Evolutionary conservation across 2,797 vertebrate genomes (phyloP).

Genomic region (Protosalanx chinensis): DNA sequence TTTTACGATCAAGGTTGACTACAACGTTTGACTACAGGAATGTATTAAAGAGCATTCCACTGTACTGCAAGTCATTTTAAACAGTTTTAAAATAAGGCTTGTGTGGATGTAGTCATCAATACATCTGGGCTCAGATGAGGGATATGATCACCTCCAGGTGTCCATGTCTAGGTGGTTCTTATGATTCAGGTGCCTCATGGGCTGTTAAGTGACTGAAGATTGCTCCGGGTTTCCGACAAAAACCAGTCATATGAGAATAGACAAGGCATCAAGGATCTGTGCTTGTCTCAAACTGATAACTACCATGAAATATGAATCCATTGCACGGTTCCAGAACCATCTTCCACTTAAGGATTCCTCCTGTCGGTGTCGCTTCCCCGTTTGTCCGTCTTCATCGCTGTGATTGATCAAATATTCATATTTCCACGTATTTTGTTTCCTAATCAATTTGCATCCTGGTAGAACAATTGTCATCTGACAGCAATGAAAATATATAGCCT

Average conservation of each 20-base stretch:
- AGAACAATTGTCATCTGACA: constrained; percentile 62
- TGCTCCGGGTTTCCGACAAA: constrained; percentile 21
- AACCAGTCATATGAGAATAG: constrained; percentile 25
- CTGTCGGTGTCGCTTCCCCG: constrained; percentile 49
- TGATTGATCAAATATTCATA: constrained; percentile 52
- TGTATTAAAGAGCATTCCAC: constrained; percentile 34
- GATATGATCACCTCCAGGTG: constrained; percentile 4
- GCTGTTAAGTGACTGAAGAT: constrained; percentile 7
- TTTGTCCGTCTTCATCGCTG: constrained; percentile 62
- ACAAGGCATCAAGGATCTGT: not conserved
- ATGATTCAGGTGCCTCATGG: constrained; percentile 1
- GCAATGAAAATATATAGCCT: constrained; percentile 71
- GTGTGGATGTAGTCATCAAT: constrained; percentile 40
- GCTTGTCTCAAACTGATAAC: constrained; percentile 34
- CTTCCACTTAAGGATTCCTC: constrained; percentile 53
- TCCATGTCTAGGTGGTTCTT: constrained; percentile 14
- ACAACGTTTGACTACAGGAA: constrained; percentile 45
- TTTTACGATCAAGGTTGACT: constrained; percentile 64
- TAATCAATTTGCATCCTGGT: constrained; percentile 60
- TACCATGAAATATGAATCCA: constrained; percentile 40
- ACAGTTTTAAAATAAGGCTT: constrained; percentile 27
- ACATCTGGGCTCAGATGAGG: constrained; percentile 24
- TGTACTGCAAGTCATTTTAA: constrained; percentile 51
- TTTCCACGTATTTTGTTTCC: constrained; percentile 50
- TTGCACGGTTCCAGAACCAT: constrained; percentile 52